These are phyloP conservation scores for Hirtodrosophila trivittata DNA, from an alignment of 2,888 invertebrate genomes.

Conservation along the genomic window DNA sequence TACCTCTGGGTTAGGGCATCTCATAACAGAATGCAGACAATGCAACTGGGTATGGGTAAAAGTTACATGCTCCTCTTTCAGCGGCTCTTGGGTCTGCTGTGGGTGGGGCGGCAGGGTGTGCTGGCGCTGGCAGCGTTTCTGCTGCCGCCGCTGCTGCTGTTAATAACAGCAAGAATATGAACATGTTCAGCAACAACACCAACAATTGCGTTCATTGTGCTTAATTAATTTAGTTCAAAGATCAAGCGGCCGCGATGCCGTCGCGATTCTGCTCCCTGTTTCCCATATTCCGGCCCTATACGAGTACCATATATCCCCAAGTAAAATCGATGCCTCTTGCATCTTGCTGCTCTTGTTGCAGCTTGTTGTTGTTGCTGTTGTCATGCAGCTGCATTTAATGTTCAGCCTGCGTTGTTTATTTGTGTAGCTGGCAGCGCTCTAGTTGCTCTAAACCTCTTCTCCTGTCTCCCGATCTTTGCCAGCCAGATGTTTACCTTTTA, in stretches of 20 bases:
- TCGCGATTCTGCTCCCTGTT: conserved; percentile 56
- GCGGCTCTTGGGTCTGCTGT: conserved; percentile 1
- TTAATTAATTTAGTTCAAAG: conserved; percentile 84
- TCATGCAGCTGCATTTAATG: conserved; percentile 56
- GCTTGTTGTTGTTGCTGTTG: conserved; percentile 23
- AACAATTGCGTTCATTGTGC: conserved; percentile 84
- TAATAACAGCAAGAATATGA: conserved; percentile 7
- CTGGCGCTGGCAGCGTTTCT: conserved; percentile 6
- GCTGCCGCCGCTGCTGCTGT: conserved; percentile 14
- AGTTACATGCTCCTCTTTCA: conserved; percentile 37
- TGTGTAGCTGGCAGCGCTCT: conserved; percentile 42
- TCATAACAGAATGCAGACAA: too few species aligned
- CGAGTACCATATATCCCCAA: conserved; percentile 4
- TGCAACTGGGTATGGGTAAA: conserved; percentile 14
- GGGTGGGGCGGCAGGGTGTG: too few species aligned
- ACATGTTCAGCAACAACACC: conserved; percentile 19
- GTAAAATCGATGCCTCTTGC: conserved; percentile 17
- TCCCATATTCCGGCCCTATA: conserved; percentile 2
- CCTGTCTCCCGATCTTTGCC: conserved; percentile 25
- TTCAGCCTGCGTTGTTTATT: conserved; percentile 53
- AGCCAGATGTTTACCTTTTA: conserved; percentile 36
- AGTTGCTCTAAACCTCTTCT: conserved; percentile 42
- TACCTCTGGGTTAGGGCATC: too few species aligned
- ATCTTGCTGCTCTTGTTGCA: conserved; percentile 14
- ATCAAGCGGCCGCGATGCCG: conserved; percentile 79